Evolutionary conservation across 2,797 vertebrate species (phyloP), one percentile per base, ranked within the genome.

Genomic region (Pantherophis alleghaniensis): DNA sequence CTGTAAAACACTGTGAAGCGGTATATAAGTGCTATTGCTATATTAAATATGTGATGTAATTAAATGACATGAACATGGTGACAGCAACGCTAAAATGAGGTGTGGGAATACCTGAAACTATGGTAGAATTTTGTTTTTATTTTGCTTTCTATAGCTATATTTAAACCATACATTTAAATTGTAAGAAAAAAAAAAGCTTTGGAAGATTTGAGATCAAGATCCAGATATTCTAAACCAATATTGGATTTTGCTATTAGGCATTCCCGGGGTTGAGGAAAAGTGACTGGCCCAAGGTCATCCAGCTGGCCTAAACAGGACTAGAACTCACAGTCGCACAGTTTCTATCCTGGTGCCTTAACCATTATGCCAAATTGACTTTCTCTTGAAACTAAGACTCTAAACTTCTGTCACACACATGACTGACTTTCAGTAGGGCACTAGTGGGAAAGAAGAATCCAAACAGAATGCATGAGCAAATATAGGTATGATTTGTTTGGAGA

Each of bases 271-370:
- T 42, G 32, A 83, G 20, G 16, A 10, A 22, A 42, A 83, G 37
- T 83, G 37, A 47, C 20, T 47, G 20, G 20, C 74, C 9, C 37
- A 83, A 24, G 74, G 20, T 47, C 20, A 83, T 20, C 69, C 74
- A 79, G 37, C 16, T 79, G 74, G 74, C 37, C 22, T 79, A 79
- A 42, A 20, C 74, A 79, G 37, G 7, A 79, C 20, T 42, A 42
- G 18, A 42, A 79, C 9, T 79, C 74, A 42, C 0, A 0, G 14
- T 37, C 6, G 0, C 14, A 32, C 0, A 10, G 74, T 79, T 79
- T 47, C 74, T 79, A 79, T 22, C 74, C 74, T 47, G 20, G 16
- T 42, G 20, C 37, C 74, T 79, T 83, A 47, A 83, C 20, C 74
- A 24, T 24, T 83, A 12, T 24, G 10, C 74, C 9, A 83, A 83